Evolutionary conservation across 2,888 invertebrate species (phyloP).

Genomic region (Chironomus tentans): DNA sequence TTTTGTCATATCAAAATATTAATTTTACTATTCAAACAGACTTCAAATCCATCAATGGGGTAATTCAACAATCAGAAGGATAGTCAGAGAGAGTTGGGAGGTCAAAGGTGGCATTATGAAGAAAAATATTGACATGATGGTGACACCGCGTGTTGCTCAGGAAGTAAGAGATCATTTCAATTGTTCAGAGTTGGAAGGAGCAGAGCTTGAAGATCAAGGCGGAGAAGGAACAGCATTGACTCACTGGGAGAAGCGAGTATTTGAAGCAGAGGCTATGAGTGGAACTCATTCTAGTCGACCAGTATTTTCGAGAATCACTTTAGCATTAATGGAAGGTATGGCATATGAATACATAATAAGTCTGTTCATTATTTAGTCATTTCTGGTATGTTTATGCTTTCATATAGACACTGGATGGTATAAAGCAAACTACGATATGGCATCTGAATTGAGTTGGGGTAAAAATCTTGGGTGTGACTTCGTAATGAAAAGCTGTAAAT

Average conservation of each 20-base stretch:
- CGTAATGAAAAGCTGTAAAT: slow-evolving; percentile 88
- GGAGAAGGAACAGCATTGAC: slow-evolving; percentile 94
- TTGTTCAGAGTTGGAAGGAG: slow-evolving; percentile 82
- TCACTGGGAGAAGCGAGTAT: slow-evolving; percentile 98
- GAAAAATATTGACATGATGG: slow-evolving; percentile 73
- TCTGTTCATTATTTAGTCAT: neutral
- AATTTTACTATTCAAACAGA: neutral
- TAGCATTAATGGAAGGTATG: slow-evolving; percentile 81
- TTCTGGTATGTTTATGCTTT: neutral
- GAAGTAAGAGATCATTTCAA: slow-evolving; percentile 84
- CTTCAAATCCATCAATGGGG: slow-evolving; percentile 93
- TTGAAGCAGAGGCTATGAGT: slow-evolving; percentile 99
- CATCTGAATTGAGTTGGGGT: slow-evolving; percentile 86
- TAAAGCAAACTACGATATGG: slow-evolving; percentile 79
- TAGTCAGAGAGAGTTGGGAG: slow-evolving; percentile 65
- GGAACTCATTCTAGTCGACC: slow-evolving; percentile 98
- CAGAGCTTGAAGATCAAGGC: slow-evolving; percentile 96
- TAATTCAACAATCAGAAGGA: slow-evolving; percentile 69
- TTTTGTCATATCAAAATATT: no score
- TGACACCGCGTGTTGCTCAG: slow-evolving; percentile 79
- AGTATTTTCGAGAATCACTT: slow-evolving; percentile 86
- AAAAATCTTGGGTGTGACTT: slow-evolving; percentile 85
- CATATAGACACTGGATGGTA: slow-evolving; percentile 88
- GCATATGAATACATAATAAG: neutral
- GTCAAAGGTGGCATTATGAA: slow-evolving; percentile 66